These are phyloP conservation scores for Tachycineta bicolor DNA, from an alignment of 2,113 vertebrate species.

Conservation along the genomic window DNA sequence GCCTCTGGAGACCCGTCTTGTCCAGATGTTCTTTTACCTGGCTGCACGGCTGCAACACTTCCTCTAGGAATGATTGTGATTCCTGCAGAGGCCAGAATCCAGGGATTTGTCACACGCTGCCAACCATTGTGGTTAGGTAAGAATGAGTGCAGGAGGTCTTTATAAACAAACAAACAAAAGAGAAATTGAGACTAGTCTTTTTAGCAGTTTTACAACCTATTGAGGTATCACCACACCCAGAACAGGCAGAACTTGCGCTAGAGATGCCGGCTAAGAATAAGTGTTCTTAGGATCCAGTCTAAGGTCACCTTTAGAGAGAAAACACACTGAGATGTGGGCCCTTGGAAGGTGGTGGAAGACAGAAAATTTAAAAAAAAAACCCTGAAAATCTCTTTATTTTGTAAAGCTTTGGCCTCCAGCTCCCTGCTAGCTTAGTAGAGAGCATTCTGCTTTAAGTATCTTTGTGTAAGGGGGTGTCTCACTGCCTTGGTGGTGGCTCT, in stretches of 20 bases:
- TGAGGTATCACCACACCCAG: background rate
- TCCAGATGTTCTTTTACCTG: background rate
- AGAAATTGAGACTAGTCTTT: background rate
- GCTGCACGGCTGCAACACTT: background rate
- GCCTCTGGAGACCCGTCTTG: background rate
- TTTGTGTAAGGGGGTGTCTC: background rate
- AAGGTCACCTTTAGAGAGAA: background rate
- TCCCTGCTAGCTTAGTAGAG: background rate
- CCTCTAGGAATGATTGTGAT: background rate
- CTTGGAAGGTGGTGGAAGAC: background rate
- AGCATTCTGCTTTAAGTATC: background rate
- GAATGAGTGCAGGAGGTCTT: background rate
- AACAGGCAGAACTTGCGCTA: background rate
- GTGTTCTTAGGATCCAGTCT: background rate
- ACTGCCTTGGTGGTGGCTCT: background rate
- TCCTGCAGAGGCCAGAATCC: background rate
- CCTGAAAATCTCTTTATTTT: background rate
- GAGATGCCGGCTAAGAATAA: background rate
- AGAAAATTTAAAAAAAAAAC: background rate
- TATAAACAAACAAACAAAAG: background rate
- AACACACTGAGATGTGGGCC: background rate
- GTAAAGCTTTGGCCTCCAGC: background rate
- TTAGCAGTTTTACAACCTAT: background rate
- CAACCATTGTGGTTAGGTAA: background rate
- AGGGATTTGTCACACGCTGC: background rate